Base-by-base conservation (phyloP, 2,113 vertebrate genomes). In the Rhinoderma darwinii region DNA sequence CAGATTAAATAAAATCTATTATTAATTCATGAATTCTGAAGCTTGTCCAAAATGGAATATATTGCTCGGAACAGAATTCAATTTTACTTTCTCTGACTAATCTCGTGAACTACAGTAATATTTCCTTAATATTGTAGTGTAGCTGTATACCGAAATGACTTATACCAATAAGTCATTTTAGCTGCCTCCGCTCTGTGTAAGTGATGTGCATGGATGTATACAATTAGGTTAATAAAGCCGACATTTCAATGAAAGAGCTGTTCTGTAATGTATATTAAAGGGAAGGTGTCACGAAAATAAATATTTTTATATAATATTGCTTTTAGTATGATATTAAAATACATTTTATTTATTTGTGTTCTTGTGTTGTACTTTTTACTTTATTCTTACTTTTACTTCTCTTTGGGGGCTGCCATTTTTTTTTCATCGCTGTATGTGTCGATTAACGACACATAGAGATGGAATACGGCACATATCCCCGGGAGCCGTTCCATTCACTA, bases 1-100 rank as follows among this genome's bases (percentile, higher is more conserved):
- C 17, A 72, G 81, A 83, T 83, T 41, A 70, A 83, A 83, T 70
- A 37, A 41, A 70, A 83, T 25, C 27, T 70, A 37, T 83, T 68
- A 83, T 51, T 68, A 68, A 83, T 83, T 70, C 44, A 83, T 82
- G 63, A 70, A 72, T 83, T 70, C 63, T 70, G 43, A 83, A 72
- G 81, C 41, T 83, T 83, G 81, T 70, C 63, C 41, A 51, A 83
- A 83, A 83, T 50, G 80, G 32, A 83, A 83, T 83, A 70, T 50
- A 70, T 70, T 72, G 61, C 81, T 51, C 41, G 39, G 59, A 72
- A 70, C 61, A 83, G 43, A 70, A 72, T 83, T 83, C 37, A 30
- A 70, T 83, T 83, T 83, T 50, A 43, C 43, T 72, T 50, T 72
- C 43, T 83, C 27, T 25, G 81, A 43, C 41, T 70, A 83, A 72